Evolutionary conservation across 1,140 invertebrate genomes (phyloP), one percentile per base, ranked within the genome.

Genomic region (Diabrotica virgifera): DNA sequence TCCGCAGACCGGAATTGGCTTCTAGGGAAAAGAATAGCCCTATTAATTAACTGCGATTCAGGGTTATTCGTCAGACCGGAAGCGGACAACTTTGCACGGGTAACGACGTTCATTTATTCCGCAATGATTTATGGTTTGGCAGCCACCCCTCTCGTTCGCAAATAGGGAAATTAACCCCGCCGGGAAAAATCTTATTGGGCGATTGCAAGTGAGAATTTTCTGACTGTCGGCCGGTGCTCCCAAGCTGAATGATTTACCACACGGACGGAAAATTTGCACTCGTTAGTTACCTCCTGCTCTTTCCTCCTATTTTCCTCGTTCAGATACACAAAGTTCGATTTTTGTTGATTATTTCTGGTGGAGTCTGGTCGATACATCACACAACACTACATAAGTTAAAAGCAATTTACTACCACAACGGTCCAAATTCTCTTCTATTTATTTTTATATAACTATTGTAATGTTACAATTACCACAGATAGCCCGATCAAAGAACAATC

Each of bases 51-150:
- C 55, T 36, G 9, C 55, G 55, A 12, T 24, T 57, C 14, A 36
- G 55, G 36, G 55, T 57, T 57, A 24, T 57, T 57, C 55, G 55
- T 57, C 55, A 57, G 36, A 24, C 55, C 35, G 55, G 55, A 24
- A 57, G 55, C 24, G 55, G 55, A 37, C 55, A 57, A 57, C 9
- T 57, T 57, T 57, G 55, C 36, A 57, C 55, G 55, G 55, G 24
- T 57, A 38, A 57, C 55, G 55, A 14, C 55, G 24, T 57, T 10
- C 55, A 57, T 57, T 57, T 57, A 57, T 57, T 36, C 36, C 36
- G 6, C 24, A 35, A 12, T 57, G 55, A 57, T 38, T 57, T 57
- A 57, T 12, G 55, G 36, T 57, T 57, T 57, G 8, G 24, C 10
- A 36, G 24, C 24, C 13, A 14, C 8, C 40, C 40, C 40, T n/a